These are phyloP conservation scores for Drosophila pseudoananassae DNA, from an alignment of 1,140 invertebrate species.

Conservation along the genomic window DNA sequence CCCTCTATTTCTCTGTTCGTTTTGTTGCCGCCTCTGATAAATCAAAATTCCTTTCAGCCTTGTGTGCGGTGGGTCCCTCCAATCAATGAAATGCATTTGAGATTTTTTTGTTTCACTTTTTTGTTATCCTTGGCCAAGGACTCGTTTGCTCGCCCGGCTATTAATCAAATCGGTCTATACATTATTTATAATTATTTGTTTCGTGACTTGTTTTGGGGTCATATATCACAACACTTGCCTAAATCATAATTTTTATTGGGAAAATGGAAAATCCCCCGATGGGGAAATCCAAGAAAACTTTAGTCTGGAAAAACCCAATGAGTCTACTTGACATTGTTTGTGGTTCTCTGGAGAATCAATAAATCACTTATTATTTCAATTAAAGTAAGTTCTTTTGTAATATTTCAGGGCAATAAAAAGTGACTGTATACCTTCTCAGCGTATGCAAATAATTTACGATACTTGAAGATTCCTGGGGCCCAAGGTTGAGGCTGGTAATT, in stretches of 20 bases:
- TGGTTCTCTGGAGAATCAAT: constrained; percentile 22
- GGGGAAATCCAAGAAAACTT: constrained; percentile 18
- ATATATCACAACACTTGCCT: constrained; percentile 63
- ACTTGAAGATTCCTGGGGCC: constrained; percentile 19
- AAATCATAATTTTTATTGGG: constrained; percentile 73
- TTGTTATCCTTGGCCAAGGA: constrained; percentile 25
- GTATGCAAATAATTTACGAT: constrained; percentile 3
- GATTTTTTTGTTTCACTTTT: constrained; percentile 5
- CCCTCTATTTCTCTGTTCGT: constrained; percentile 32
- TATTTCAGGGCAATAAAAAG: neutral
- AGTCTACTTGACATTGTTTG: constrained; percentile 21
- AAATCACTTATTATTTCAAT: neutral
- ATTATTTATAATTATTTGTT: constrained; percentile 47
- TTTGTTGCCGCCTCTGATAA: constrained; percentile 52
- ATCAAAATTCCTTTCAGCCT: constrained; percentile 60
- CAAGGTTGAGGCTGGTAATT: constrained; percentile 36
- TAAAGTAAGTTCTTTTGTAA: neutral
- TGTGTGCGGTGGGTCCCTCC: constrained; percentile 61
- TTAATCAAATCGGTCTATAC: constrained; percentile 66
- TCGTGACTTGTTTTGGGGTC: constrained; percentile 50
- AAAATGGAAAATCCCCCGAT: constrained; percentile 4
- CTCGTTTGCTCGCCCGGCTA: constrained; percentile 26
- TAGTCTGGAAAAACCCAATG: constrained; percentile 12
- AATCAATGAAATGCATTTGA: constrained; percentile 67
- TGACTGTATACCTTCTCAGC: constrained; percentile 19